A percentile compares a stretch with the other conserved stretches of the same genome.
Conservation (phyloP, 2,113 vertebrate species). For the Lonchura striata region DNA sequence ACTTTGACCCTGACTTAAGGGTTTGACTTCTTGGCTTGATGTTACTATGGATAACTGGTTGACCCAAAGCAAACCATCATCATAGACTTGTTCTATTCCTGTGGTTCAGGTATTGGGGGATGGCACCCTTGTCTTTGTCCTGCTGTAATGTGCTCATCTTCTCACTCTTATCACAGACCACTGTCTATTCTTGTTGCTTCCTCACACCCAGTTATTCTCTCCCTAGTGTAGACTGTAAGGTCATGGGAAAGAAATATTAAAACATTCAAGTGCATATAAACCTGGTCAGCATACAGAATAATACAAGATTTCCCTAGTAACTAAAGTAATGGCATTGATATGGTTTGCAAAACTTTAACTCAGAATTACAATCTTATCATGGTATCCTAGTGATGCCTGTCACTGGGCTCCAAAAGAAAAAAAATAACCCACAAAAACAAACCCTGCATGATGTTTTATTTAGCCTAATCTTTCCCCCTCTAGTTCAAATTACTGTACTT, state of each 20-base stretch:
- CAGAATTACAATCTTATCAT: neutral
- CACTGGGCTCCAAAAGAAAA: neutral
- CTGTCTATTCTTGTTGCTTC: neutral
- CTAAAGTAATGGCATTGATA: neutral
- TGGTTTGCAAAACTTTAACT: neutral
- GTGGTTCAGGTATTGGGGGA: neutral
- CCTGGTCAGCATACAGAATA: neutral
- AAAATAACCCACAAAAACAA: neutral
- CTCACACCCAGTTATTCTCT: neutral
- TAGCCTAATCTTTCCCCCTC: neutral
- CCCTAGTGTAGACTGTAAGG: neutral
- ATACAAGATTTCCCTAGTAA: neutral
- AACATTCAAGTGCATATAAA: neutral
- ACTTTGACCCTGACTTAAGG: neutral
- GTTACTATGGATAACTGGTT: neutral
- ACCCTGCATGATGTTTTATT: neutral
- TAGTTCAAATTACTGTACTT: neutral
- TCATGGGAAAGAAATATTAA: neutral
- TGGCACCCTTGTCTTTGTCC: accelerated
- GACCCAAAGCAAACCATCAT: neutral
- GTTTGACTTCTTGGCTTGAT: neutral
- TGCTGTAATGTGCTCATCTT: neutral
- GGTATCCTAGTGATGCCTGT: neutral
- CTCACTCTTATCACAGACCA: neutral
- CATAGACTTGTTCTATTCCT: neutral